Base-by-base conservation (phyloP, 2,113 vertebrate species). In the Indicator indicator region DNA sequence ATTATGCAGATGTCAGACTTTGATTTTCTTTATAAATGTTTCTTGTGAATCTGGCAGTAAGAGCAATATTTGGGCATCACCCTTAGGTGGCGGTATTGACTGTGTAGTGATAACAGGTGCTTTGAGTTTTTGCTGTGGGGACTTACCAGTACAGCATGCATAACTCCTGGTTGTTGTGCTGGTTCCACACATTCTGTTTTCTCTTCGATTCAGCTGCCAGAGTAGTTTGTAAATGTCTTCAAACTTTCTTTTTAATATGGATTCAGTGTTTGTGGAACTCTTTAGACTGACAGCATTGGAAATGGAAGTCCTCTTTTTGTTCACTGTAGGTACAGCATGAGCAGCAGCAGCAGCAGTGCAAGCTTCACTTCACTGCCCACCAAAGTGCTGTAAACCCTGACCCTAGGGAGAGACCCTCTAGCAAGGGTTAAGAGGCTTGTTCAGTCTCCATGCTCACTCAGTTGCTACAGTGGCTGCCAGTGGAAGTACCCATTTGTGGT, bases 61-160 rank as follows among this genome's bases (percentile, higher is more conserved):
- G 7, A 27, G 27, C 32, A 63, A 28, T 94, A 30, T 46, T 30
- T 50, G 21, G 7, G 30, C 0, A 17, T 96, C 86, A 81, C 97
- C 97, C 92, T 86, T 98, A 98, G 98, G 86, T 98, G 98, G 98
- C 98, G 80, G 79, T 96, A 94, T 98, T 97, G 95, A 79, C 97
- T 95, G 94, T 93, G 86, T 30, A 21, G 86, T 84, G 81, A 33
- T 77, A 56, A 27, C 11, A 46, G 17, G 42, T 28, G 23, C 55
- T 94, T 65, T 48, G 8, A n/a, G 52, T 70, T 72, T 12, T 58
- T 63, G 55, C 38, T 86, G 3, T 16, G 33, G 46, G 54, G 48
- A 80, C 55, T 84, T 62, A 38, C 40, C 42, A 8, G 1, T 40
- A 33, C 23, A 9, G 13, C 8, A 50, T 50, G 23, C 20, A 2